A percentile compares a stretch with the other conserved stretches of the same genome.
phyloP scores from a whole-genome alignment of 2,113 vertebrate species.

The Coracopsis vasa region DNA sequence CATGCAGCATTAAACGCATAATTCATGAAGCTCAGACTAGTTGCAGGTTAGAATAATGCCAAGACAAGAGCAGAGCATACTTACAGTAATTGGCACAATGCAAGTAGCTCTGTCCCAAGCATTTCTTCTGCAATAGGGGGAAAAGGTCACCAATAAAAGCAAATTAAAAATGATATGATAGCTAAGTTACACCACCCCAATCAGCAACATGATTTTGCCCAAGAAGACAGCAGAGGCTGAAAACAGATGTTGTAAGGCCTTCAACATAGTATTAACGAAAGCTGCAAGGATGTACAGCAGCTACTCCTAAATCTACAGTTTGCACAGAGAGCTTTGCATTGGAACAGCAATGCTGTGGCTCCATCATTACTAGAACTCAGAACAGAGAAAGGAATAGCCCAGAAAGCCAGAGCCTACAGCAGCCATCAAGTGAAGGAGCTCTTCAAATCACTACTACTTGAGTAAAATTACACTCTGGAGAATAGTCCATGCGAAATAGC shows the following conservation, averaged over 20 bases:
- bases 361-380: neutral
- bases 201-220: neutral
- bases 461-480: neutral
- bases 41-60: neutral
- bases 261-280: neutral
- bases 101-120: neutral
- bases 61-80: neutral
- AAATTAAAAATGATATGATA: neutral
- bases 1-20: neutral
- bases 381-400: neutral
- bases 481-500: accelerated
- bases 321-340: neutral
- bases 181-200: neutral
- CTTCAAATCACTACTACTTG: neutral
- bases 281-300: neutral
- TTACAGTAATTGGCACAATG: neutral
- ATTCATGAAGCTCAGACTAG: neutral
- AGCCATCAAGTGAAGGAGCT: neutral
- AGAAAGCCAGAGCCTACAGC: neutral
- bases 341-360: neutral
- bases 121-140: neutral
- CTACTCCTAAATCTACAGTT: neutral
- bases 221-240: neutral
- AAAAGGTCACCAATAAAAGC: neutral
- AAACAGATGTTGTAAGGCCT: neutral